Base-by-base conservation (phyloP, 2,888 invertebrate species). In the Chymomyza caudatula region DNA sequence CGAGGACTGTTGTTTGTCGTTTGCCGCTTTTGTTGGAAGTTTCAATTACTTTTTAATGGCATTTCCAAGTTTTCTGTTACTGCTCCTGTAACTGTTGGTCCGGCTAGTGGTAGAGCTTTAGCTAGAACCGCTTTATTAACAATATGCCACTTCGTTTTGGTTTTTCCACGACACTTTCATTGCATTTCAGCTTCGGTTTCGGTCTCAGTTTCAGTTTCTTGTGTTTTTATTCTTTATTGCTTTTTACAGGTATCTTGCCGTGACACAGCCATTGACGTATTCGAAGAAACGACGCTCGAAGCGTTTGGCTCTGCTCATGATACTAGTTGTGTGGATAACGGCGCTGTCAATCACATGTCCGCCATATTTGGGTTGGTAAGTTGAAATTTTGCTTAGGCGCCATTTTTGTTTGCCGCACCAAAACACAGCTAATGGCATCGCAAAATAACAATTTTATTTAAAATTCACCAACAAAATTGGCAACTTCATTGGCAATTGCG, bases 281-380 rank as follows among this genome's bases (percentile, higher is more conserved):
- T 97, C 97, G 57, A 94, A 96, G 86, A 93, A 97, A 86, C 92
- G 97, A 86, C 94, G 98, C 54, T 95, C 96, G 4, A 96, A 96
- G 91, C 93, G 96, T 73, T 91, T 96, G 71, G 97, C 97, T 0
- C 92, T 96, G 56, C 92, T 95, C n/a, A 96, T 98, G 94, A 96
- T 98, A 73, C 92, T 96, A 57, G 94, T 94, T 55, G 98, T 98
- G 0, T 98, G 98, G 98, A 92, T 96, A 15, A 92, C 96, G 23
- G 97, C 98, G 5, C 94, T 96, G 49, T 92, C 96, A 47, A 98
- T 98, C 73, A 98, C 98, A 20, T 96, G 97, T 78, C 98, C 98
- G 1, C 97, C 98, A 0, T 94, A 98, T 91, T 93, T 98, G 79
- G 97, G 97, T 83, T 97, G 97, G 96, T 95, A 89, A 93, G 93